phyloP scores from a whole-genome alignment of 2,888 invertebrate species.

The Homarus gammarus region DNA sequence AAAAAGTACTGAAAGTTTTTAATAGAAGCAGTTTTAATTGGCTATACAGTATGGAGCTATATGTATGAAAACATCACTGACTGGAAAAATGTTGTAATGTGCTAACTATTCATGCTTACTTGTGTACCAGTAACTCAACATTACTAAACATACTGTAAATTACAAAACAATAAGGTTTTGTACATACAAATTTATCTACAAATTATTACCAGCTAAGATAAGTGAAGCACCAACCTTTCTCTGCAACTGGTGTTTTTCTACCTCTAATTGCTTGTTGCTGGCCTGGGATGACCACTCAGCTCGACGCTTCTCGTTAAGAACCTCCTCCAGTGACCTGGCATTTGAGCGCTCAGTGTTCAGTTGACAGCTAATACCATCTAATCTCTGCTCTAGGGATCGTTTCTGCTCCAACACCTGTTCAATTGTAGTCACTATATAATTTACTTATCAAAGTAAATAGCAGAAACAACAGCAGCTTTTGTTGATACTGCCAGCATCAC shows the following conservation, averaged over 20 bases:
- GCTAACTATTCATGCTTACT: too few species aligned
- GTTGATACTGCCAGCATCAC: too few species aligned
- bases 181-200: too few species aligned
- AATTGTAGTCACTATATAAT: too few species aligned
- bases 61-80: not conserved
- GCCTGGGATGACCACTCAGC: slow-evolving; percentile 66
- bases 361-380: slow-evolving; percentile 55
- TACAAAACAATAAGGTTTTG: too few species aligned
- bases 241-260: slow-evolving; percentile 70
- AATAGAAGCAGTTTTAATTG: too few species aligned
- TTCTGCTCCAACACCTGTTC: slow-evolving; percentile 56
- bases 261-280: slow-evolving; percentile 57
- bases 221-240: slow-evolving; percentile 53
- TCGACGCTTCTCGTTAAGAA: slow-evolving; percentile 67
- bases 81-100: not conserved
- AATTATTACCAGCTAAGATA: not conserved
- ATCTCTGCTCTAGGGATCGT: slow-evolving; percentile 52
- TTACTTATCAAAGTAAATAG: too few species aligned
- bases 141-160: too few species aligned
- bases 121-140: too few species aligned
- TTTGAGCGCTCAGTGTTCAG: slow-evolving; percentile 47
- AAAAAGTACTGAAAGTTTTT: not conserved
- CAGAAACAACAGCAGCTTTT: too few species aligned
- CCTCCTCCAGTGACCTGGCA: slow-evolving; percentile 58
- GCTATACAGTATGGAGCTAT: not conserved